These are phyloP conservation scores for Microcebus ravelobensis DNA, from an alignment of 2,113 vertebrate species.

Conservation along the genomic window DNA sequence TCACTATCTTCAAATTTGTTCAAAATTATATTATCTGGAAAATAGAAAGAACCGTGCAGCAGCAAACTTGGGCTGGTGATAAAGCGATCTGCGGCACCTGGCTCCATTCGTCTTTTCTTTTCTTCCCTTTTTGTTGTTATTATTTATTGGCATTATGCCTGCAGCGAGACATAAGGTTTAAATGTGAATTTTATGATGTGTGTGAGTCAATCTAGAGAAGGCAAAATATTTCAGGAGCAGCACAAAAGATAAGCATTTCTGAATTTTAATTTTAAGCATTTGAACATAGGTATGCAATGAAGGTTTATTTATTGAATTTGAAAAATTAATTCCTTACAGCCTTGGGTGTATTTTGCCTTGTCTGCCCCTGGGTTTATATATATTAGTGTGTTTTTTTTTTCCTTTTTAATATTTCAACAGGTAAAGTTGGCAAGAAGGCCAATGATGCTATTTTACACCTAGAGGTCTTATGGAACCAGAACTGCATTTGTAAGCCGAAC, in stretches of 20 bases:
- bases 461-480: slow-evolving; percentile 22
- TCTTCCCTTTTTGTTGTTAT: neutral
- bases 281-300: neutral
- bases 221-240: slow-evolving; percentile 1
- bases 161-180: neutral
- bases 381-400: slow-evolving; percentile 15
- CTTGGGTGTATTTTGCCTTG: slow-evolving; percentile 51
- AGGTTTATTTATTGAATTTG: slow-evolving; percentile 65
- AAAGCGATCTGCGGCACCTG: neutral
- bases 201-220: slow-evolving; percentile 21
- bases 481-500: neutral
- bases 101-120: neutral
- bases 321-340: slow-evolving; percentile 68
- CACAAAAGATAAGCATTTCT: neutral
- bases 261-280: slow-evolving; percentile 60
- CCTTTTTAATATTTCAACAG: slow-evolving; percentile 73
- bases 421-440: slow-evolving; percentile 46
- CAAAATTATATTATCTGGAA: neutral
- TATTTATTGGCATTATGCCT: slow-evolving; percentile 49
- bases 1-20: slow-evolving; percentile 19
- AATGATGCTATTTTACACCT: slow-evolving; percentile 40
- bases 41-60: neutral
- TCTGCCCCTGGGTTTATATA: slow-evolving; percentile 49
- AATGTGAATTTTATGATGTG: slow-evolving; percentile 6
- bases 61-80: neutral